Percentiles rank a stretch among this genome's conserved stretches.
Conservation (phyloP, 2,113 vertebrate species). For the Orthochromis indermauri region DNA sequence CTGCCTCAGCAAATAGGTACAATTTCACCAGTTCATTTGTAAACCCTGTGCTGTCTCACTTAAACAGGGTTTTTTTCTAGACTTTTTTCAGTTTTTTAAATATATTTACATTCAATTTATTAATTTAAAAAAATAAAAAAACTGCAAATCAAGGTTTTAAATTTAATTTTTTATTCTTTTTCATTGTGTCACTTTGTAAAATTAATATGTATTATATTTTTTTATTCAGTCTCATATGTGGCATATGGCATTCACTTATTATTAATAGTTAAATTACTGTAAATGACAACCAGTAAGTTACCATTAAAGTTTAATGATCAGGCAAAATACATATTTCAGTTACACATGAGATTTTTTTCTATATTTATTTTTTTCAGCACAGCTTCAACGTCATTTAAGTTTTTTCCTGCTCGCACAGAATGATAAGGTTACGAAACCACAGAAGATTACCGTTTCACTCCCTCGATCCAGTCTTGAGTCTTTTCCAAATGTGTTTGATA, state of each 20-base stretch:
- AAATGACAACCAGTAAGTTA: neutral
- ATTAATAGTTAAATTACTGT: neutral
- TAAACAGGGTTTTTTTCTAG: neutral
- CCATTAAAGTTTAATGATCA: neutral
- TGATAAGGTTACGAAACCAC: neutral
- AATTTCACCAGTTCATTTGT: neutral
- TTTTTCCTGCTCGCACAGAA: neutral
- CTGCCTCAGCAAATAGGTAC: neutral
- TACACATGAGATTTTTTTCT: neutral
- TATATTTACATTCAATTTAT: neutral
- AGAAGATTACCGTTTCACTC: neutral
- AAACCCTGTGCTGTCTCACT: neutral
- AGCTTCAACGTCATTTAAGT: neutral
- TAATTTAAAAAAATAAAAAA: rapidly evolving
- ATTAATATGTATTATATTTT: neutral
- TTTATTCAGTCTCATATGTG: neutral
- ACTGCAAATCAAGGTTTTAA: neutral
- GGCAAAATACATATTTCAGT: neutral
- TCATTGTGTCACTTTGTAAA: neutral
- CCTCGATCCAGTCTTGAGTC: neutral
- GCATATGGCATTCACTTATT: neutral
- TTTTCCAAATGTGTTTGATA: neutral
- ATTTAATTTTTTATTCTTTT: neutral
- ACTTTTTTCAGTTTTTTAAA: neutral
- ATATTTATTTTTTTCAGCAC: neutral